Conservation (phyloP, 2,113 vertebrate genomes). For the Dasyprocta punctata region DNA sequence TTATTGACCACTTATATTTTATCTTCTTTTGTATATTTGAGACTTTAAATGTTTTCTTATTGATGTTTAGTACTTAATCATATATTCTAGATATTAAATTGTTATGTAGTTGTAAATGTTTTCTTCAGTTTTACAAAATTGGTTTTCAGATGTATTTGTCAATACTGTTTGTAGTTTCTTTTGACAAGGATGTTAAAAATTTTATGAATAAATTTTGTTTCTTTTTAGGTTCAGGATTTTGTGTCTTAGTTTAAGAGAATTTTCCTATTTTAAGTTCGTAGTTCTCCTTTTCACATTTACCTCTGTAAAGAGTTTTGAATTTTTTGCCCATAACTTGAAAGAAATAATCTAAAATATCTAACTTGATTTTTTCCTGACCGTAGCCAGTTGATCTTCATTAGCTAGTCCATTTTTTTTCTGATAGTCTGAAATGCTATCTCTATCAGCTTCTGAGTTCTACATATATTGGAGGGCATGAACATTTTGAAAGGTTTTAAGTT, state of each 20-base stretch:
- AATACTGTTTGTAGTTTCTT: neutral
- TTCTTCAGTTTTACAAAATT: neutral
- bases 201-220: neutral
- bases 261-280: neutral
- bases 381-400: too few relatives aligned
- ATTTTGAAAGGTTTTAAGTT: neutral
- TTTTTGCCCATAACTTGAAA: slow-evolving; percentile 35
- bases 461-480: neutral
- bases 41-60: neutral
- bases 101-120: neutral
- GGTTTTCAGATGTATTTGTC: neutral
- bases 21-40: neutral
- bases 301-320: neutral
- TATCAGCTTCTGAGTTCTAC: neutral
- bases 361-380: neutral
- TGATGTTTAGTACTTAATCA: neutral
- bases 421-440: neutral
- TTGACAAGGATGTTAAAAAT: neutral
- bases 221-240: neutral
- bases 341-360: neutral
- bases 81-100: neutral
- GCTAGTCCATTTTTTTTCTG: neutral
- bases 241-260: neutral
- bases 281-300: slow-evolving; percentile 4
- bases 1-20: neutral